These are phyloP conservation scores for Drosophila lutescens DNA, from an alignment of 2,888 invertebrate genomes.

Conservation along the genomic window DNA sequence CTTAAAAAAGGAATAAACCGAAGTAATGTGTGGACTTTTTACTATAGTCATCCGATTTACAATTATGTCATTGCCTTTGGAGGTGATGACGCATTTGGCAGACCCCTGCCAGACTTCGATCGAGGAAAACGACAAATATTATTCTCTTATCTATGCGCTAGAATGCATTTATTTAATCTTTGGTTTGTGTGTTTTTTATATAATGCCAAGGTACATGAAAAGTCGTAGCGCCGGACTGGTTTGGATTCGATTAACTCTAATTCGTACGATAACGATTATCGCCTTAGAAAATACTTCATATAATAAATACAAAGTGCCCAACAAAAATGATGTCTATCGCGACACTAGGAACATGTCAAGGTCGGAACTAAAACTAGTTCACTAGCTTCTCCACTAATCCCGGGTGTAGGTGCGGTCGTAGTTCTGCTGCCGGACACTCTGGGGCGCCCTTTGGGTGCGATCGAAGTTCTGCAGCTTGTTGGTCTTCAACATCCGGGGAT, in stretches of 20 bases:
- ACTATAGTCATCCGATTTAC: constrained; percentile 2
- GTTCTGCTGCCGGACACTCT: constrained; percentile 84
- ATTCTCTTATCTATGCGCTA: constrained; percentile 34
- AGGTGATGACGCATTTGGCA: constrained; percentile 19
- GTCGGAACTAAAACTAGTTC: constrained; percentile 12
- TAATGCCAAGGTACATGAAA: constrained; percentile 47
- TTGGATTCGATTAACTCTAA: constrained; percentile 28
- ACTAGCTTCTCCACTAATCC: constrained; percentile 11
- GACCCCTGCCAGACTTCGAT: not conserved
- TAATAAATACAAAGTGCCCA: constrained; percentile 41
- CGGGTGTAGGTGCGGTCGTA: constrained; percentile 71
- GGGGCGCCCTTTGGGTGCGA: constrained; percentile 84
- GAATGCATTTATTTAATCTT: constrained; percentile 44
- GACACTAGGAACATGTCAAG: constrained; percentile 41
- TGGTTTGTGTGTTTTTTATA: constrained; percentile 16
- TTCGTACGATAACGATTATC: constrained; percentile 10
- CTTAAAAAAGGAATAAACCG: constrained; percentile 53
- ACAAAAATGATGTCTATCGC: constrained; percentile 18
- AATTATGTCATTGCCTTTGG: constrained; percentile 35
- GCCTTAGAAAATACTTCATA: constrained; percentile 35
- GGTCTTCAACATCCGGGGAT: constrained; percentile 86
- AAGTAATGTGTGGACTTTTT: not conserved
- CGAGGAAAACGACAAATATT: constrained; percentile 13
- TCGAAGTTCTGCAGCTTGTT: constrained; percentile 86
- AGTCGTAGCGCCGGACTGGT: constrained; percentile 34